Evolutionary conservation across 2,888 invertebrate species (phyloP).

Genomic region (Eumerus sabulonum): DNA sequence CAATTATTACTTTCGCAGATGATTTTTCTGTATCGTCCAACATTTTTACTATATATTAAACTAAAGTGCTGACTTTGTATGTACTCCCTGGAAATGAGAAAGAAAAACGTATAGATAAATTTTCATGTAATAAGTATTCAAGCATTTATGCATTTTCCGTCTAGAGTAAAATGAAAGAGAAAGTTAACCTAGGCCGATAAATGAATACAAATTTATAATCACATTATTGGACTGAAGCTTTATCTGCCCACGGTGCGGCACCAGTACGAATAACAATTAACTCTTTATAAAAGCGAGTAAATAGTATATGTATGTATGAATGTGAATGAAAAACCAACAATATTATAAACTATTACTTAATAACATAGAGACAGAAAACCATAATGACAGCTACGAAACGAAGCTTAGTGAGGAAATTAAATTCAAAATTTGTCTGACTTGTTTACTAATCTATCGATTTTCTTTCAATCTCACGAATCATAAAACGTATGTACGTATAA

Average conservation of each 20-base stretch:
- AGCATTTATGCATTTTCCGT: constrained; percentile 5
- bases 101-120: constrained; percentile 6
- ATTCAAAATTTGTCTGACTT: too few species aligned
- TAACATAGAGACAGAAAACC: too few species aligned
- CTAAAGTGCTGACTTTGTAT: constrained; percentile 12
- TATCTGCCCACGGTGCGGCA: neutral
- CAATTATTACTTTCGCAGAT: constrained; percentile 5
- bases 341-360: neutral
- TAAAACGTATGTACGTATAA: too few species aligned
- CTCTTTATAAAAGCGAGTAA: constrained; percentile 7
- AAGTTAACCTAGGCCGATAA: constrained; percentile 42
- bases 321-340: constrained; percentile 23
- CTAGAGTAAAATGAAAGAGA: constrained; percentile 42
- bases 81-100: constrained; percentile 42
- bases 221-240: neutral
- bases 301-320: neutral
- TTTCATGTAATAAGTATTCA: neutral
- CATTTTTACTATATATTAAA: constrained; percentile 54
- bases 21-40: constrained; percentile 59
- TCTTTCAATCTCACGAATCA: too few species aligned
- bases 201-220: constrained; percentile 44
- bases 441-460: too few species aligned
- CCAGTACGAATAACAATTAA: constrained; percentile 47
- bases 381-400: too few species aligned
- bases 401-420: too few species aligned